These are phyloP conservation scores for Chrysina gloriosa DNA, from an alignment of 2,888 invertebrate species.

Conservation along the genomic window DNA sequence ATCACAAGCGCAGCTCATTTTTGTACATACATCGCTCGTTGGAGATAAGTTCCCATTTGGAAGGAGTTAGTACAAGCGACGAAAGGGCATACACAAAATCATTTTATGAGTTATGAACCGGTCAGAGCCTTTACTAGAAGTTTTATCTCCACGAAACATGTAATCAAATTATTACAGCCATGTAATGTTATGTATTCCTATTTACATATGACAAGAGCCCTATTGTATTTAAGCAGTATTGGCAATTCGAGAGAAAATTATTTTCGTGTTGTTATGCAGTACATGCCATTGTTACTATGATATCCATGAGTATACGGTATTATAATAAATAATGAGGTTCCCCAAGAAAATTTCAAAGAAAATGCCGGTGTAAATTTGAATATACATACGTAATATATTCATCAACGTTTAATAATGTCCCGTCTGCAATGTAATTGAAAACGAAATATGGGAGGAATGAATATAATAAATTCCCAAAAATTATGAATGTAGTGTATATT, in stretches of 20 bases:
- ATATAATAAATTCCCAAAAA: too few relatives aligned
- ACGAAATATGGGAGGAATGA: neutral
- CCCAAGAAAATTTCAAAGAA: slow-evolving; percentile 34
- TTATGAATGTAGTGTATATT: neutral
- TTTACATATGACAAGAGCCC: slow-evolving; percentile 63
- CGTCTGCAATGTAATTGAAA: neutral
- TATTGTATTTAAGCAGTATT: slow-evolving; percentile 63
- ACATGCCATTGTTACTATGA: slow-evolving; percentile 60
- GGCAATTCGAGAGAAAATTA: slow-evolving; percentile 62
- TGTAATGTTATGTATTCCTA: slow-evolving; percentile 52
- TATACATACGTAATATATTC: slow-evolving; percentile 9
- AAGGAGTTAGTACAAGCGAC: slow-evolving; percentile 37
- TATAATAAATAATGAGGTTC: slow-evolving; percentile 59
- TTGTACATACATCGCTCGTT: slow-evolving; percentile 20
- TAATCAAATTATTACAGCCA: slow-evolving; percentile 46
- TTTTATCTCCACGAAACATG: slow-evolving; percentile 43
- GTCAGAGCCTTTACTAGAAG: slow-evolving; percentile 38
- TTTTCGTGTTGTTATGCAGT: slow-evolving; percentile 62
- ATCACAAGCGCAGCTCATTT: slow-evolving; percentile 32
- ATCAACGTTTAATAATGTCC: neutral
- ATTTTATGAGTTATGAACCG: slow-evolving; percentile 27
- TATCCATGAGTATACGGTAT: slow-evolving; percentile 60
- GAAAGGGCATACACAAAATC: slow-evolving; percentile 38
- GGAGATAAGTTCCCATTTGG: slow-evolving; percentile 35
- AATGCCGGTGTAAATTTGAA: slow-evolving; percentile 29